Evolutionary conservation across 2,113 vertebrate genomes (phyloP).

Genomic region (Syngnathus scovelli): DNA sequence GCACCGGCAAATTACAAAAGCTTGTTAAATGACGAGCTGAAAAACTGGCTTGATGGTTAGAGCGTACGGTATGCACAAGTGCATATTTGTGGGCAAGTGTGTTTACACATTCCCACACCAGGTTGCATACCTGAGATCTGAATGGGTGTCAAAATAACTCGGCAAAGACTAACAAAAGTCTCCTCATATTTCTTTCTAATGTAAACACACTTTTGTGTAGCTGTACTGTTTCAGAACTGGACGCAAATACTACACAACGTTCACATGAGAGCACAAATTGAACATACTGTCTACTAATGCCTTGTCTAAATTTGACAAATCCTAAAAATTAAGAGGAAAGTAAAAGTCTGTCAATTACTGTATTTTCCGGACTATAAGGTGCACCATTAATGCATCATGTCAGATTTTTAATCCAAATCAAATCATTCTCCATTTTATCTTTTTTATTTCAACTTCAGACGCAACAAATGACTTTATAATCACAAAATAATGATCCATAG

Average conservation of each 20-base stretch:
- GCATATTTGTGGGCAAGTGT: constrained; percentile 19
- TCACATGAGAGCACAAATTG: background rate
- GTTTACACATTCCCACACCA: constrained; percentile 27
- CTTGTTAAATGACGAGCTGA: constrained; percentile 41
- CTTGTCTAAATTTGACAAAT: background rate
- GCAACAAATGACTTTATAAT: too few species aligned
- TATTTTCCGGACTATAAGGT: too few species aligned
- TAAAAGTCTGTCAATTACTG: background rate
- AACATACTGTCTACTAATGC: constrained; percentile 8
- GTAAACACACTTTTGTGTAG: constrained; percentile 19
- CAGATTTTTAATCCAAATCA: too few species aligned
- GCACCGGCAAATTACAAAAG: constrained; percentile 15
- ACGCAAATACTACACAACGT: constrained; percentile 34
- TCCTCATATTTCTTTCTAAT: constrained; percentile 25
- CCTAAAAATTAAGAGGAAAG: background rate
- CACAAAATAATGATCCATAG: too few species aligned
- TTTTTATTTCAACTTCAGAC: too few species aligned
- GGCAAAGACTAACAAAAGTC: constrained; percentile 19
- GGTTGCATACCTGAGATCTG: constrained; percentile 39
- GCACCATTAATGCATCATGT: too few species aligned
- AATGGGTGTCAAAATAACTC: constrained; percentile 25
- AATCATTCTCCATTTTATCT: too few species aligned
- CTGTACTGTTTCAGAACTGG: constrained; percentile 29
- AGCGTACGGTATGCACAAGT: constrained; percentile 9
- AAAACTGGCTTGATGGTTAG: constrained; percentile 35